Conservation (phyloP, 1,140 invertebrate genomes). For the Heterodera schachtii region DNA sequence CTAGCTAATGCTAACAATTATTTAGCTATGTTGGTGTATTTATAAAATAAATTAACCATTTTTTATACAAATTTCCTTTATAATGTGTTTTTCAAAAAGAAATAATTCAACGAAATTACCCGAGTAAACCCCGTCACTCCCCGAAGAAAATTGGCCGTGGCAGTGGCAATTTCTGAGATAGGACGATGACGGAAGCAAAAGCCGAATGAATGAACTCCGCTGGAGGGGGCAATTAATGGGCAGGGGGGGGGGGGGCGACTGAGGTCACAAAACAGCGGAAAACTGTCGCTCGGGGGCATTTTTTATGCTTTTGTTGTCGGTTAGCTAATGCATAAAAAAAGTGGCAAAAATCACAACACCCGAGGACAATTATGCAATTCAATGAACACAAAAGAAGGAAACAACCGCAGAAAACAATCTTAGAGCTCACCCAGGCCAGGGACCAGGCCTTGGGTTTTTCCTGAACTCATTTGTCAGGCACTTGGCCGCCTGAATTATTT, state of each 20-base stretch:
- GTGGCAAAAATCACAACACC: neutral
- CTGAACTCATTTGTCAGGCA: too few species aligned
- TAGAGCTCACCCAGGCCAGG: too few species aligned
- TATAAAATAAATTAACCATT: too few species aligned
- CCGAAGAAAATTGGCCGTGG: neutral
- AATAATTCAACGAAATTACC: neutral
- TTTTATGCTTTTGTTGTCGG: neutral
- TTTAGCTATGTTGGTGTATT: too few species aligned
- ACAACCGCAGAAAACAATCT: neutral
- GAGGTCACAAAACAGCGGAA: neutral
- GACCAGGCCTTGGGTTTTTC: too few species aligned
- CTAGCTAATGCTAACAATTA: too few species aligned
- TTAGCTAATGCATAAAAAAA: neutral
- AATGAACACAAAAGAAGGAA: neutral
- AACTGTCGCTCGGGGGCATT: neutral
- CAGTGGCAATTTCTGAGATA: neutral
- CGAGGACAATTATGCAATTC: neutral
- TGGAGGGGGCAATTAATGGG: neutral
- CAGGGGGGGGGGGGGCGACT: neutral
- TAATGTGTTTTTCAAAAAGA: too few species aligned
- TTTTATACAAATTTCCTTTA: too few species aligned
- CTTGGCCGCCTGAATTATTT: too few species aligned
- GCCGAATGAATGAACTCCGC: neutral
- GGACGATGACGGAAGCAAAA: neutral
- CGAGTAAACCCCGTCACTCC: neutral